These are phyloP conservation scores for Geothlypis trichas DNA, from an alignment of 2,113 vertebrate species.

Conservation along the genomic window DNA sequence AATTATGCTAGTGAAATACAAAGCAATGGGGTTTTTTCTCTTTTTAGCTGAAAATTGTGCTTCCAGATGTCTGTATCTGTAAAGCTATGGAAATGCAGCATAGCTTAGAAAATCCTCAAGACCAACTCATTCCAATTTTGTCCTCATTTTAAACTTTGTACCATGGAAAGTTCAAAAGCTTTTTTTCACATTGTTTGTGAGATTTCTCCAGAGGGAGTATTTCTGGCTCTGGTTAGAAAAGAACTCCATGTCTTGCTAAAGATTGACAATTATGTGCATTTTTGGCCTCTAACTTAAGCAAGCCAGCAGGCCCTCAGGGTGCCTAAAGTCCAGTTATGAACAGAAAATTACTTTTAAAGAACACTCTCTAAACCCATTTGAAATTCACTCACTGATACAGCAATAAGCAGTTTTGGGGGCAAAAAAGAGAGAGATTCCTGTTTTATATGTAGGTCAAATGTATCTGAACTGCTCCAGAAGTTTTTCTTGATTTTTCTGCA, in stretches of 20 bases:
- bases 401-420: neutral
- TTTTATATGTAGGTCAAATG: neutral
- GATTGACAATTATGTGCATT: conserved; percentile 11
- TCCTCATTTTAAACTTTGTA: conserved; percentile 54
- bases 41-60: neutral
- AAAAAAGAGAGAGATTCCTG: neutral
- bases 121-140: conserved; percentile 3
- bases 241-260: conserved; percentile 38
- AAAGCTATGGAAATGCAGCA: neutral
- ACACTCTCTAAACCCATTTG: neutral
- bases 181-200: conserved; percentile 37
- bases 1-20: neutral
- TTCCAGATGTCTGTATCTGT: neutral
- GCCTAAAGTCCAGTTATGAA: neutral
- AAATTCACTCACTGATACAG: neutral
- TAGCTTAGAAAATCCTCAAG: neutral
- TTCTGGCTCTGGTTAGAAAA: conserved; percentile 39
- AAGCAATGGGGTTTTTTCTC: neutral
- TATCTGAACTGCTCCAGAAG: neutral
- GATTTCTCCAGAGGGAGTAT: conserved; percentile 52
- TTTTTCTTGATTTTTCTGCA: neutral
- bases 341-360: neutral
- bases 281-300: conserved; percentile 27
- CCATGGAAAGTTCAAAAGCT: conserved; percentile 44
- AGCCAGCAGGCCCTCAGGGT: neutral